Conservation (phyloP, 1,140 invertebrate genomes). For the Diplogasteroides magnus region DNA sequence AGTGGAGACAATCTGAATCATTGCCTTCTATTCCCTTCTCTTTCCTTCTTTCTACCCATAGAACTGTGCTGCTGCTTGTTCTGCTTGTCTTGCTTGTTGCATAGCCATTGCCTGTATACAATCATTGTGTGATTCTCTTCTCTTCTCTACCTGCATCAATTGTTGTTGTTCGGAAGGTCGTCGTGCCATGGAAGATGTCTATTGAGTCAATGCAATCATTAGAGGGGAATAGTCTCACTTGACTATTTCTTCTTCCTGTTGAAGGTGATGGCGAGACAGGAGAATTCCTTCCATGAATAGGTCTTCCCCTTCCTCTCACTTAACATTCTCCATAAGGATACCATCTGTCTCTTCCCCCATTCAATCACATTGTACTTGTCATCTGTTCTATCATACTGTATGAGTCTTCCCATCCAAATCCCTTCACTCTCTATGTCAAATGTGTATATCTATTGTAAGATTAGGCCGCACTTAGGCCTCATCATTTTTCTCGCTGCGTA, state of each 20-base stretch:
- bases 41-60: constrained; percentile 1
- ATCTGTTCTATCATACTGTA: no score
- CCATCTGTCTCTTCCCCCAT: no score
- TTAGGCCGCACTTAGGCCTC: background rate
- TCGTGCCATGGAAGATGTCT: background rate
- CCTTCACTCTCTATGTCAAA: background rate
- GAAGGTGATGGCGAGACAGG: constrained; percentile 24
- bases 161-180: background rate
- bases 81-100: constrained; percentile 1
- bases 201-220: background rate
- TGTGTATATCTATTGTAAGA: background rate
- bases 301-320: constrained; percentile 30
- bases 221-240: constrained; percentile 3
- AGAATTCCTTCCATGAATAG: constrained; percentile 30
- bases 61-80: background rate
- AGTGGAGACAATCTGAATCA: background rate
- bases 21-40: constrained; percentile 1
- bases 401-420: no score
- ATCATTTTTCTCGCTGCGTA: background rate
- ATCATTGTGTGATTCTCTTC: background rate
- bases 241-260: constrained; percentile 10
- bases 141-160: background rate
- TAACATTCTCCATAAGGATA: no score
- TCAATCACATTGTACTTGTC: no score
- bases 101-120: no score